phyloP scores from a whole-genome alignment of 2,888 invertebrate genomes.

The Drosophila tripunctata region DNA sequence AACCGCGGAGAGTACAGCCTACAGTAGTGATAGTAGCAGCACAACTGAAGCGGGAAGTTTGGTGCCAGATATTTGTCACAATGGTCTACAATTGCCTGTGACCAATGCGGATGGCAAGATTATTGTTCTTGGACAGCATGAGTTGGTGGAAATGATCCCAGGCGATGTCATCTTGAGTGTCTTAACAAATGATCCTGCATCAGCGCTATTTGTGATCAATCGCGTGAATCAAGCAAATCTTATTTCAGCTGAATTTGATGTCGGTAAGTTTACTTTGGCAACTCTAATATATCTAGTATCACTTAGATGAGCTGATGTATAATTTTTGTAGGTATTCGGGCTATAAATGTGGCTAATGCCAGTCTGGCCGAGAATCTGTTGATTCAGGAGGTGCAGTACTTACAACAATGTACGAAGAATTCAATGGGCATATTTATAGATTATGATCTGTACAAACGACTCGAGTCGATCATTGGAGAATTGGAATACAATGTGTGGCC shows the following conservation, averaged over 20 bases:
- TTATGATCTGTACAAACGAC: constrained; percentile 75
- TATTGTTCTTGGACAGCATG: constrained; percentile 64
- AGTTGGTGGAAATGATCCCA: constrained; percentile 80
- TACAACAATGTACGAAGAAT: constrained; percentile 82
- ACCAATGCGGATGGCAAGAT: constrained; percentile 51
- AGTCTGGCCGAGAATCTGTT: constrained; percentile 80
- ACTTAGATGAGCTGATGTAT: background rate
- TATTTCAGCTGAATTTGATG: constrained; percentile 81
- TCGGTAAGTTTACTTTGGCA: constrained; percentile 70
- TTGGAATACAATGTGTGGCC: constrained; percentile 84
- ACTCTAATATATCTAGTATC: background rate
- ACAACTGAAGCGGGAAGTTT: constrained; percentile 56
- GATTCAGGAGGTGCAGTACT: constrained; percentile 82
- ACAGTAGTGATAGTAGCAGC: constrained; percentile 26
- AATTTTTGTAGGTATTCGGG: constrained; percentile 75
- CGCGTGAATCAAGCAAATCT: constrained; percentile 83
- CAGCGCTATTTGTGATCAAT: constrained; percentile 83
- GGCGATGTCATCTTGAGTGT: constrained; percentile 83
- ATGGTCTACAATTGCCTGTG: constrained; percentile 73
- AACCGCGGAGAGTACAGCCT: constrained; percentile 51
- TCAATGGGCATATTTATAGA: constrained; percentile 83
- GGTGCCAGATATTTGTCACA: constrained; percentile 80
- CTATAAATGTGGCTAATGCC: constrained; percentile 75
- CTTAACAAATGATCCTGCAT: constrained; percentile 81
- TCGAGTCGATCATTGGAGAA: constrained; percentile 79